Evolutionary conservation across 2,113 vertebrate genomes (phyloP).

Genomic region (Junco hyemalis): DNA sequence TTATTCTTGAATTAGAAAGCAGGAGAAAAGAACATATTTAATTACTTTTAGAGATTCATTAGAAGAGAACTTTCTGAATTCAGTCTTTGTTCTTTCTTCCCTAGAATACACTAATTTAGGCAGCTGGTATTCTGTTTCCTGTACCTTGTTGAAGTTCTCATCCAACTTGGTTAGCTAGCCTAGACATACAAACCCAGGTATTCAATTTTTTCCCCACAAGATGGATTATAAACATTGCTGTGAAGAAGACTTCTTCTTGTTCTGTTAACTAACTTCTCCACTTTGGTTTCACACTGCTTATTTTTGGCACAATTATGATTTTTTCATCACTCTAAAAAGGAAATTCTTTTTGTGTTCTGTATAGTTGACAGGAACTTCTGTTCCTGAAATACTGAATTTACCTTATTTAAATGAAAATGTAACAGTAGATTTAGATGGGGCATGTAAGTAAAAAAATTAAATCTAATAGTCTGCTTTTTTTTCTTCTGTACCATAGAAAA

Average conservation of each 20-base stretch:
- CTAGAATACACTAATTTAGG: not conserved
- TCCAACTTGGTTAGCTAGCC: not conserved
- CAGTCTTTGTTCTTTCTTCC: constrained; percentile 6
- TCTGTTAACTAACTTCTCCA: not conserved
- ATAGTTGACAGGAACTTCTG: not conserved
- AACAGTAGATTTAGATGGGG: not conserved
- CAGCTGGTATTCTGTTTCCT: not conserved
- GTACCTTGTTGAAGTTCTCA: not conserved
- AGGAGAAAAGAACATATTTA: constrained; percentile 20
- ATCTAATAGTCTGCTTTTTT: not conserved
- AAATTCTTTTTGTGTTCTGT: not conserved
- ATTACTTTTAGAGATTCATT: constrained; percentile 29
- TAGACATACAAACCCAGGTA: not conserved
- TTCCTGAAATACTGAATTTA: not conserved
- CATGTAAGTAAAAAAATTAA: not conserved
- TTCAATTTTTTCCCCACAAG: not conserved
- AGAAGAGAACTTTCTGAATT: constrained; percentile 14
- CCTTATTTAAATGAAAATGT: not conserved
- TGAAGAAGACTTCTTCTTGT: not conserved
- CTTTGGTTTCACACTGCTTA: not conserved
- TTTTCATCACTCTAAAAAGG: not conserved
- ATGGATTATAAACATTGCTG: not conserved
- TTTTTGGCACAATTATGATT: not conserved
- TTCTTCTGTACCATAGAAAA: not conserved
- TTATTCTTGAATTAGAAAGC: constrained; percentile 50